A percentile compares a stretch with the other conserved stretches of the same genome.
phyloP scores from a whole-genome alignment of 2,113 vertebrate species.

The Albula goreensis region DNA sequence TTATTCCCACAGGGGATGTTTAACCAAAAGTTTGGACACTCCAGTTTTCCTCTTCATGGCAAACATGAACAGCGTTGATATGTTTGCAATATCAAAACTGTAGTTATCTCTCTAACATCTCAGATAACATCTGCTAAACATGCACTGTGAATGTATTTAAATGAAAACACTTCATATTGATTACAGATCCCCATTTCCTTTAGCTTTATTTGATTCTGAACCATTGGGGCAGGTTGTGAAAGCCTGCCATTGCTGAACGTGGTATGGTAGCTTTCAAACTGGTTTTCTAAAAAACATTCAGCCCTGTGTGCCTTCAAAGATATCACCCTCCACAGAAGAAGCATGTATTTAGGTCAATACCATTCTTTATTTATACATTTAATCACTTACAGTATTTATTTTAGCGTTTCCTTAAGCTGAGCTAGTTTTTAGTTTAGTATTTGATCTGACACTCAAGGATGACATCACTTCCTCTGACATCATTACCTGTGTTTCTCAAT shows the following conservation, averaged over 20 bases:
- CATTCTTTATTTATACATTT: neutral
- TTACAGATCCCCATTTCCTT: too few relatives aligned
- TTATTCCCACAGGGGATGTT: too few relatives aligned
- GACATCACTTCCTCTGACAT: constrained; percentile 22
- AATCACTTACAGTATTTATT: neutral
- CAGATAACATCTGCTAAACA: too few relatives aligned
- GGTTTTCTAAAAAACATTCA: neutral
- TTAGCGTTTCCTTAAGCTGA: neutral
- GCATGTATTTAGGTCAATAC: neutral
- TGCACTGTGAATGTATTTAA: too few relatives aligned
- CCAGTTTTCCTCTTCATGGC: too few relatives aligned
- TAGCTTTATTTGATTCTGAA: too few relatives aligned
- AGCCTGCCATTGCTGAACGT: neutral
- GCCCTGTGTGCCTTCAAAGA: neutral
- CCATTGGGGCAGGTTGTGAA: too few relatives aligned
- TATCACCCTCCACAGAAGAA: neutral
- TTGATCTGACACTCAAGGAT: neutral
- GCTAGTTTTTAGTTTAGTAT: neutral
- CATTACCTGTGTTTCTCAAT: neutral
- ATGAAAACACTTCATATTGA: too few relatives aligned
- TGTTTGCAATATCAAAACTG: too few relatives aligned
- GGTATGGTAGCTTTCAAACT: neutral
- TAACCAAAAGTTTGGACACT: too few relatives aligned
- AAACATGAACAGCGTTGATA: too few relatives aligned
- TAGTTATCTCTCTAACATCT: too few relatives aligned